A percentile compares a stretch with the other conserved stretches of the same genome.
These are phyloP conservation scores for Amphiduros pacificus DNA, from an alignment of 2,888 invertebrate species.

Conservation along the genomic window DNA sequence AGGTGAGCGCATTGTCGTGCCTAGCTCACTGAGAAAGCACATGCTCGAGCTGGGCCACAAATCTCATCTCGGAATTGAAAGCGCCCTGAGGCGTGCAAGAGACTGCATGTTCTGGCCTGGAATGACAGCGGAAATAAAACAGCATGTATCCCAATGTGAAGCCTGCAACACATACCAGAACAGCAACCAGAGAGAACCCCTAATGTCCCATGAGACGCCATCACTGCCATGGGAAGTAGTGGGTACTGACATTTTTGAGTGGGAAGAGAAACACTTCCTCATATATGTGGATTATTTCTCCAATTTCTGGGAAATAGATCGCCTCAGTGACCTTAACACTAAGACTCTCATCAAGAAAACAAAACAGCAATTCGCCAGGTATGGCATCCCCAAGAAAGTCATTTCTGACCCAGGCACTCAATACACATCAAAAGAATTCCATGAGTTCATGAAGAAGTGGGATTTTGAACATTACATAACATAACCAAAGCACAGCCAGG, in stretches of 20 bases:
- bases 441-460: conserved; percentile 21
- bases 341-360: conserved; percentile 16
- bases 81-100: conserved; percentile 7
- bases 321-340: conserved; percentile 24
- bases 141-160: not conserved
- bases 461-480: conserved; percentile 11
- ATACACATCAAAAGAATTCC: conserved; percentile 19
- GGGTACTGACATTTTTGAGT: conserved; percentile 24
- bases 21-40: conserved; percentile 8
- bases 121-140: conserved; percentile 1
- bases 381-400: conserved; percentile 29
- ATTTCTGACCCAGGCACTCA: conserved; percentile 31
- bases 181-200: conserved; percentile 15
- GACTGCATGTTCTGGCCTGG: conserved; percentile 17
- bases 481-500: conserved; percentile 20
- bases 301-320: conserved; percentile 31
- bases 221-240: conserved; percentile 27
- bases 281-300: conserved; percentile 32
- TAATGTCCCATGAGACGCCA: conserved; percentile 21
- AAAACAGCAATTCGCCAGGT: conserved; percentile 26
- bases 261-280: conserved; percentile 20
- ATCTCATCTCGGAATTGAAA: conserved; percentile 10
- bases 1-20: conserved; percentile 14
- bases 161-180: not conserved
- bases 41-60: conserved; percentile 15